phyloP scores from a whole-genome alignment of 2,797 vertebrate genomes.

The Cyclopterus lumpus region DNA sequence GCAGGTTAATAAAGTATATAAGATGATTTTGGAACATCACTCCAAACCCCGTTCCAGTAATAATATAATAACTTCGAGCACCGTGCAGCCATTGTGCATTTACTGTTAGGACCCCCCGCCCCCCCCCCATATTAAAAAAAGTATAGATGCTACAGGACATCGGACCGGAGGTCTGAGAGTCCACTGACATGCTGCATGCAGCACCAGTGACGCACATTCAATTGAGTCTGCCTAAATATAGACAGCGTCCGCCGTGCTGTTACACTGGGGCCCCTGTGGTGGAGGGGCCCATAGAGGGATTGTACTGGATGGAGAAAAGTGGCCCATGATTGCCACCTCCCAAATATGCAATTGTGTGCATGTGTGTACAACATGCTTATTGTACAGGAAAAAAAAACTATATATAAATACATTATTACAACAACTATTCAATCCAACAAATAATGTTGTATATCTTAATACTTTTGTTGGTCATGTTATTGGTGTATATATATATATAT shows the following conservation, averaged over 20 bases:
- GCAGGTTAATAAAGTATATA: slow-evolving; percentile 43
- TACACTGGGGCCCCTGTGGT: too few relatives aligned
- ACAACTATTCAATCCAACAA: too few relatives aligned
- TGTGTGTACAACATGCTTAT: too few relatives aligned
- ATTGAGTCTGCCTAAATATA: background rate
- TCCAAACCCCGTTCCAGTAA: background rate
- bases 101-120: too few relatives aligned
- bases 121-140: background rate
- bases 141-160: background rate
- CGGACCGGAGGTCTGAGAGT: background rate
- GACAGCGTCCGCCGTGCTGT: too few relatives aligned
- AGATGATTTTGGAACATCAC: background rate
- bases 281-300: background rate
- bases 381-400: too few relatives aligned
- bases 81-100: background rate
- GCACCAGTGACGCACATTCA: background rate
- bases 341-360: too few relatives aligned
- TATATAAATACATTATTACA: too few relatives aligned
- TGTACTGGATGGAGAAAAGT: too few relatives aligned
- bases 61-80: background rate
- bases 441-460: background rate
- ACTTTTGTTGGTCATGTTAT: background rate
- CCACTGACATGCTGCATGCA: background rate
- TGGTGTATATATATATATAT: background rate
- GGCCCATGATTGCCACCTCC: too few relatives aligned